Conservation (phyloP, 2,113 vertebrate genomes). For the Phalacrocorax pelagicus region DNA sequence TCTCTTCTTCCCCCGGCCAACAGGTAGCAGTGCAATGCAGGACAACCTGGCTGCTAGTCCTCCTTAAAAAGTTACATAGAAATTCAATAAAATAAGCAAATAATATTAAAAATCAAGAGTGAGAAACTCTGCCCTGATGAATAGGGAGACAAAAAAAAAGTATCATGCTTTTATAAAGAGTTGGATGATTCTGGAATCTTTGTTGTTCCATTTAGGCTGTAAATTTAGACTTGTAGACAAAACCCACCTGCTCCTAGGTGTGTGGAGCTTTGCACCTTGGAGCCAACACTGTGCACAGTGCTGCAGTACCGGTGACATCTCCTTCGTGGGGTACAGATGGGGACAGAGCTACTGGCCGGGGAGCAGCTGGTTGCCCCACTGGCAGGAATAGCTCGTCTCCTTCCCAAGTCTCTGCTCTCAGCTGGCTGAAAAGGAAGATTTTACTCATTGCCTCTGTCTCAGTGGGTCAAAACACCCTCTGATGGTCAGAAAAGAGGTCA, state of each 20-base stretch:
- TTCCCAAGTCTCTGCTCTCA: background rate
- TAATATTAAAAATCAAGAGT: background rate
- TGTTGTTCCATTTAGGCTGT: background rate
- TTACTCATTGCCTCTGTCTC: background rate
- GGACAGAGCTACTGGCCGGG: background rate
- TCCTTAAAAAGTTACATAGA: background rate
- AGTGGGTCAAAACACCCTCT: background rate
- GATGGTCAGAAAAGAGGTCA: background rate
- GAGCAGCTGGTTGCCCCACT: background rate
- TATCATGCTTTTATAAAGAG: background rate
- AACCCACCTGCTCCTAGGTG: background rate
- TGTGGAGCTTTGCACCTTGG: background rate
- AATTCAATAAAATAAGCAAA: background rate
- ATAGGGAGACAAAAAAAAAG: background rate
- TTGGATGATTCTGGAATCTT: too few species aligned
- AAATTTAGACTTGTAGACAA: background rate
- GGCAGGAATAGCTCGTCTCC: background rate
- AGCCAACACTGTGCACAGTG: background rate
- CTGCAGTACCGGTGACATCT: background rate
- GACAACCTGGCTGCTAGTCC: background rate
- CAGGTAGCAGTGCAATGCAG: background rate
- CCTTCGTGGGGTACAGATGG: rapidly evolving
- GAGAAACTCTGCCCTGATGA: background rate
- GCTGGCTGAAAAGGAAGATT: background rate
- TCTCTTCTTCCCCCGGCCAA: background rate